A percentile compares a stretch with the other conserved stretches of the same genome.
Evolutionary conservation across 1,140 invertebrate genomes (phyloP).

Genomic region (Calephelis nemesis): DNA sequence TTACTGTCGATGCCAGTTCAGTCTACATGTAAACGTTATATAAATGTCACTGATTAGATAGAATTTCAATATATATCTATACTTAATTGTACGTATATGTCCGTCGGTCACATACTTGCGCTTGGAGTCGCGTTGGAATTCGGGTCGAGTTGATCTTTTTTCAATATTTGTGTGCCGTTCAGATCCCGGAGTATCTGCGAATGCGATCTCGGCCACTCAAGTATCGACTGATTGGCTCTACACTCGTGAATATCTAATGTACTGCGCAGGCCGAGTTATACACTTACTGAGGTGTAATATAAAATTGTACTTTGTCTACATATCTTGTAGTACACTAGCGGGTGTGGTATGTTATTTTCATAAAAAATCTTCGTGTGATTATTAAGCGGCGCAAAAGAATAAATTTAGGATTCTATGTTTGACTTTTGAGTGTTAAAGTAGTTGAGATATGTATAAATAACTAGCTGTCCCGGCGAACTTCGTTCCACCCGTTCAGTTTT

Average conservation of each 20-base stretch:
- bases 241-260: constrained; percentile 33
- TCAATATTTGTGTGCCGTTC: constrained; percentile 24
- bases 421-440: no score
- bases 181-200: constrained; percentile 28
- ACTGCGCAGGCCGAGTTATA: not conserved
- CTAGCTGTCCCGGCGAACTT: no score
- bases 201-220: constrained; percentile 30
- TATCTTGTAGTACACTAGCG: no score
- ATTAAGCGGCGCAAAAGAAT: no score
- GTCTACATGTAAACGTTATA: no score
- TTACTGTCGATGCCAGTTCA: no score
- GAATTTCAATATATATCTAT: not conserved
- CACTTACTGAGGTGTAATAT: not conserved
- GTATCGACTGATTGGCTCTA: constrained; percentile 36
- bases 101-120: not conserved
- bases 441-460: no score
- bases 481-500: no score
- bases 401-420: no score
- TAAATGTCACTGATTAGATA: not conserved
- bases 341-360: no score
- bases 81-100: not conserved
- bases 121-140: constrained; percentile 8
- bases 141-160: constrained; percentile 1
- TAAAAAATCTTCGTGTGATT: no score
- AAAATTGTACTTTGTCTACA: no score